Evolutionary conservation across 1,140 invertebrate species (phyloP), one percentile per base, ranked within the genome.

Genomic region (Trichonephila clavata): DNA sequence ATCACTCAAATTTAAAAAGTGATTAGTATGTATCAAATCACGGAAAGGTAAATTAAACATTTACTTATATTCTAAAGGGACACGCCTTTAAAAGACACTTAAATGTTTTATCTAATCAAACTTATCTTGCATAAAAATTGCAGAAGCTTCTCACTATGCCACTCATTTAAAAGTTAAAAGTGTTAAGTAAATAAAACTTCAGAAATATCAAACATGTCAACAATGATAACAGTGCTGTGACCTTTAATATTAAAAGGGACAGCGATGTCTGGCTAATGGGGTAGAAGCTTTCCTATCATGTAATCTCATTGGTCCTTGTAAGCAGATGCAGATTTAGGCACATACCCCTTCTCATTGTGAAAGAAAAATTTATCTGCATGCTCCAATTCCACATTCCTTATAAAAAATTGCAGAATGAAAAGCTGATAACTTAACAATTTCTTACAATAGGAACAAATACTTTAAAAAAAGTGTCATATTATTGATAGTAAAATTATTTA

Each of bases 91-190:
- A 50, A 84, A 57, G 81, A 24, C 81, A 50, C 57, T 84, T 50
- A 59, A 4, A 32, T 77, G 18, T 77, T 27, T 77, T 77, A 77
- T 77, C 71, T 32, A 13, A 32, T 77, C 71, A 77, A 27, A 77
- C 71, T 77, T 77, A 77, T 77, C 71, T 32, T 77, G 71, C 71
- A 32, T 77, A 39, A 39, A 77, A 77, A 14, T 39, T 39, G 50
- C 71, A 77, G 71, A 32, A 77, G 71, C 71, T 77, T 77, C 71
- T 77, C 71, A 77, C 27, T 32, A 39, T 77, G n/a, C 71, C 27
- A 77, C 16, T 39, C 71, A 77, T 39, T 77, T 77, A 39, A 77
- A 77, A 77, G 71, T 39, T 27, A 77, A 77, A 77, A 77, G 71
- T 77, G 14, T 27, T 77, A 77, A 77, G 32, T 39, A 77, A 77